A percentile compares a stretch with the other conserved stretches of the same genome.
These are phyloP conservation scores for Sinotaia quadrata DNA, from an alignment of 2,888 invertebrate genomes.

Conservation along the genomic window DNA sequence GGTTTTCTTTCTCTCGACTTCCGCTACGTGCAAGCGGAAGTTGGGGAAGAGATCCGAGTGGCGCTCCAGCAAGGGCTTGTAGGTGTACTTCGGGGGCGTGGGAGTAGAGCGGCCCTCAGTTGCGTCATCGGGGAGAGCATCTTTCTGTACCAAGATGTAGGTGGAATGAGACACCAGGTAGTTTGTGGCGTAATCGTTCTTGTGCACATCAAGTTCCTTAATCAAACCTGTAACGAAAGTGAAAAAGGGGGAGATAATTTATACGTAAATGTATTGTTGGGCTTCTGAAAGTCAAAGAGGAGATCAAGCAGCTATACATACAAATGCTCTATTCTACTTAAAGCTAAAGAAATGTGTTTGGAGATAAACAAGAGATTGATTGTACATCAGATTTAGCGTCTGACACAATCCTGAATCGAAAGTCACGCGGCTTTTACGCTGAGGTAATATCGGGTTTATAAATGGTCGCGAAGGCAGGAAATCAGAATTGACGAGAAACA, in stretches of 20 bases:
- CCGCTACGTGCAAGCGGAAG: conserved; percentile 61
- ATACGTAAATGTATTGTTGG: neutral
- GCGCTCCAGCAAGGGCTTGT: conserved; percentile 66
- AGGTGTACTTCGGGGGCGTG: conserved; percentile 52
- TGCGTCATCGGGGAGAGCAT: conserved; percentile 38
- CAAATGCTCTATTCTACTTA: neutral
- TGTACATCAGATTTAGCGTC: no score
- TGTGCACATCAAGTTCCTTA: conserved; percentile 68
- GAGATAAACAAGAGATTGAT: no score
- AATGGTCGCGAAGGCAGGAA: no score
- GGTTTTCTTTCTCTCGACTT: conserved; percentile 49
- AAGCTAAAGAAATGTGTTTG: no score
- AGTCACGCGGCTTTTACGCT: no score
- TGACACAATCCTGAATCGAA: no score
- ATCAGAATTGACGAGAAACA: no score
- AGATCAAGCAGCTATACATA: neutral
- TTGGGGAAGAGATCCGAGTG: conserved; percentile 64
- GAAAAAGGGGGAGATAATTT: neutral
- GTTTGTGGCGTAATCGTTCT: conserved; percentile 66
- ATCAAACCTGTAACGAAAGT: conserved; percentile 60
- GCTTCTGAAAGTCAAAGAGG: no score
- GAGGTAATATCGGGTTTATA: no score
- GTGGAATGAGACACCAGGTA: conserved; percentile 66
- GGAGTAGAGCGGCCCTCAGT: conserved; percentile 42
- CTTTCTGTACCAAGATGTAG: conserved; percentile 69